Evolutionary conservation across 1,140 invertebrate species (phyloP), one percentile per base, ranked within the genome.

Genomic region (Laupala kohalensis): DNA sequence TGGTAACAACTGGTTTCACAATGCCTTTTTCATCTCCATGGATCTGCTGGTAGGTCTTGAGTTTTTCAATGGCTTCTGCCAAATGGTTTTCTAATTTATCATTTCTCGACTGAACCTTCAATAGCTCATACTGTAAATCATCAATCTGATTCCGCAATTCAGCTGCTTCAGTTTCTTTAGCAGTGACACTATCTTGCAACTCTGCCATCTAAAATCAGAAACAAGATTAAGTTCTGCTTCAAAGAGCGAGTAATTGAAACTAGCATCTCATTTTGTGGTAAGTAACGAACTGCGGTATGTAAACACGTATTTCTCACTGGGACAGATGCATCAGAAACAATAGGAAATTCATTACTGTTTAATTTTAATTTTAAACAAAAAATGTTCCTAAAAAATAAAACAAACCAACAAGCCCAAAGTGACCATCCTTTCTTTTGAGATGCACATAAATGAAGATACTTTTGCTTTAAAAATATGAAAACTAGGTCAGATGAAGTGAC

Each of bases 121-220:
- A 90, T 25, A 95, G 81, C 79, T 98, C 94, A 80, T 97, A 98
- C 78, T 97, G 94, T 30, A 97, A 80, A 81, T 98, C 96, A 79
- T 98, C 96, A 64, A 97, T 91, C 83, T 96, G 93, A 82, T 98
- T 98, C 79, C 93, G 91, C 62, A 97, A 83, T 79, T 98, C 96
- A 25, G 95, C 96, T 73, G 90, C 92, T 81, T 96, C 92, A 0
- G 95, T 98, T 82, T 98, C 95, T 77, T 94, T 89, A 25, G 91
- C 92, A 29, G 91, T 94, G 69, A 97, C 85, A 25, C 92, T 91
- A 78, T 98, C 96, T 81, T 97, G 93, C 28, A 96, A 81, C 79
- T 95, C 93, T 63, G 94, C 91, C 80, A 96, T 91, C 84, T 91
- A 74, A 53, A 13, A 53, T 53, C 37, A 53, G 37, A 53, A 53